Percentiles rank a stretch among this genome's conserved stretches.
phyloP scores from a whole-genome alignment of 2,113 vertebrate genomes.

The Lepisosteus osseus region DNA sequence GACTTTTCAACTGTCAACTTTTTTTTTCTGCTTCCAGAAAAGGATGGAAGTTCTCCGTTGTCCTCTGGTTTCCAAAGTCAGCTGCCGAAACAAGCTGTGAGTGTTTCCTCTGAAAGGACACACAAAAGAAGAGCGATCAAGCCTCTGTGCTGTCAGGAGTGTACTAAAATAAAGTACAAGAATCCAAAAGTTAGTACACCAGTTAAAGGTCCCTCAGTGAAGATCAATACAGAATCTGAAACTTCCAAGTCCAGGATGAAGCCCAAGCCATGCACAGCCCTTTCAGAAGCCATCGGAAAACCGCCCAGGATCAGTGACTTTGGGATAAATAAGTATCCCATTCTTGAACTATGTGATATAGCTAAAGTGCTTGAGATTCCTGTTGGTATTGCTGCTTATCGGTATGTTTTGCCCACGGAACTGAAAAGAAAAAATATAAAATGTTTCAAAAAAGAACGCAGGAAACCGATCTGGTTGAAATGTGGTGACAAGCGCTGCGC shows the following conservation, averaged over 20 bases:
- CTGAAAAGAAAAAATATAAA: conserved; percentile 9
- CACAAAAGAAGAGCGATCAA: conserved; percentile 11
- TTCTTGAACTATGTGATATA: conserved; percentile 18
- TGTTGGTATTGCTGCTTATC: not conserved
- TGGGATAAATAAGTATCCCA: not conserved
- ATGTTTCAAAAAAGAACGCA: conserved; percentile 15
- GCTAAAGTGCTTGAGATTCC: not conserved
- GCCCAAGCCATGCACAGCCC: not conserved
- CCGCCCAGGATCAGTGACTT: not conserved
- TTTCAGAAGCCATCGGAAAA: not conserved
- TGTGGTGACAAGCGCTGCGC: not conserved
- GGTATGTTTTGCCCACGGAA: conserved; percentile 5
- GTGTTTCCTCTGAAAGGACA: not conserved
- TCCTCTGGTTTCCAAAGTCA: not conserved
- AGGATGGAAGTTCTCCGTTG: not conserved
- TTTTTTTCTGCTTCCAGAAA: conserved; percentile 9
- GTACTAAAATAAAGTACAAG: conserved; percentile 2
- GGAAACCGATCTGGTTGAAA: not conserved
- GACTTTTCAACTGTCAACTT: not conserved
- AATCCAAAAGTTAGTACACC: not conserved
- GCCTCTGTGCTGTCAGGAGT: not conserved
- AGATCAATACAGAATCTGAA: too few relatives aligned
- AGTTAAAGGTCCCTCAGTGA: not conserved
- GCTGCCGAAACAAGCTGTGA: not conserved
- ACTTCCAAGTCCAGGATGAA: too few relatives aligned